These are phyloP conservation scores for Euplagia quadripunctaria DNA, from an alignment of 2,888 invertebrate genomes.

Conservation along the genomic window DNA sequence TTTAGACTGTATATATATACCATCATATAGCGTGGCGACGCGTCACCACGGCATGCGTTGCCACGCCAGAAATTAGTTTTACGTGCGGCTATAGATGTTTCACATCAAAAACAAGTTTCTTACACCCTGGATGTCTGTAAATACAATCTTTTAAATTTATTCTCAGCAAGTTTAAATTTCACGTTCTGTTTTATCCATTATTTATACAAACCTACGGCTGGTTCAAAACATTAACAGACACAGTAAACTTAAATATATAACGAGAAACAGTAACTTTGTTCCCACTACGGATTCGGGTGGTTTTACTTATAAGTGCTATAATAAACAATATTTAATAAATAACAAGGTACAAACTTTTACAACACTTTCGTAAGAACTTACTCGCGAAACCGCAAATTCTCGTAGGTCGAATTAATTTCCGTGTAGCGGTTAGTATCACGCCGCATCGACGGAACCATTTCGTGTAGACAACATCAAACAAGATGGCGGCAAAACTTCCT, in stretches of 20 bases:
- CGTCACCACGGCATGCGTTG: too few relatives aligned
- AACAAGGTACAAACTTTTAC: conserved; percentile 15
- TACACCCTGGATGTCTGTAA: neutral
- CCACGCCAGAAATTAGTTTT: too few relatives aligned
- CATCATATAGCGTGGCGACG: too few relatives aligned
- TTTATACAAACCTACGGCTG: neutral
- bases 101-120: neutral
- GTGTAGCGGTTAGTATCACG: conserved; percentile 55
- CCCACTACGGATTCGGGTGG: conserved; percentile 7
- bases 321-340: conserved; percentile 22
- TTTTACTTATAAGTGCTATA: conserved; percentile 15
- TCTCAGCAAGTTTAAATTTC: neutral
- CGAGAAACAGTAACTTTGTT: conserved; percentile 9
- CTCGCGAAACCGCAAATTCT: conserved; percentile 22
- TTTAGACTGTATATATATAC: too few relatives aligned
- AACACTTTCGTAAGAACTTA: conserved; percentile 14
- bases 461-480: conserved; percentile 57
- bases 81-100: too few relatives aligned
- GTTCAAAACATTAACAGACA: conserved; percentile 1
- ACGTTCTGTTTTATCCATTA: neutral
- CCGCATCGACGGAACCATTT: conserved; percentile 61
- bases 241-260: conserved; percentile 3
- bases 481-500: conserved; percentile 50
- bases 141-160: neutral
- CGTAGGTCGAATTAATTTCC: conserved; percentile 64